Evolutionary conservation across 2,113 vertebrate genomes (phyloP).

Genomic region (Colius striatus): DNA sequence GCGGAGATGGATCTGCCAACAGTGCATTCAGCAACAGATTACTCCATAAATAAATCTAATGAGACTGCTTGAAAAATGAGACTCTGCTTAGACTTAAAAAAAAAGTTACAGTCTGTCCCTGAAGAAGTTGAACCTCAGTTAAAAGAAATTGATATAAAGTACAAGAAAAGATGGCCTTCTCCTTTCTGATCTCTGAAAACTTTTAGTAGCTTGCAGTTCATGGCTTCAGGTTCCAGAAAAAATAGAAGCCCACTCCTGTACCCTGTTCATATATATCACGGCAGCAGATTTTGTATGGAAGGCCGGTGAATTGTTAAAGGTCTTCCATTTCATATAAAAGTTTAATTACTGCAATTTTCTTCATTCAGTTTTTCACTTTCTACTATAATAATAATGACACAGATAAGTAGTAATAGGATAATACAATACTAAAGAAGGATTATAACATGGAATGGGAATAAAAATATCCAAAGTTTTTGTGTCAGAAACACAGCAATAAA

Average conservation of each 20-base stretch:
- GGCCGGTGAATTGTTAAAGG: not conserved
- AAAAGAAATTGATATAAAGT: not conserved
- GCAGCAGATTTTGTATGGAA: not conserved
- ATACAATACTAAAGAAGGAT: not conserved
- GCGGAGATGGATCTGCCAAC: not conserved
- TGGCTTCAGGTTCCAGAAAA: not conserved
- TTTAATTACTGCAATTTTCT: slow-evolving; percentile 17
- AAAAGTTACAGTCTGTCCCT: not conserved
- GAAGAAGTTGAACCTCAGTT: not conserved
- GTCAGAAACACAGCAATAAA: not conserved
- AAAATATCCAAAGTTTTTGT: not conserved
- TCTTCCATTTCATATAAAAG: not conserved
- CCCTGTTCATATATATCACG: not conserved
- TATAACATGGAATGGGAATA: not conserved
- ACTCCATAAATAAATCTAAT: not conserved
- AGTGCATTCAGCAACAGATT: not conserved
- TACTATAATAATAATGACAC: not conserved
- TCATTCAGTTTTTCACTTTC: not conserved
- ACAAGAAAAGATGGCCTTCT: not conserved
- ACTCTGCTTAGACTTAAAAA: not conserved
- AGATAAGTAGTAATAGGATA: not conserved
- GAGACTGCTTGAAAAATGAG: not conserved
- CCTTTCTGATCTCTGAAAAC: not conserved
- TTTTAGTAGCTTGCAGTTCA: not conserved
- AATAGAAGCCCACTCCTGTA: not conserved